phyloP scores from a whole-genome alignment of 2,113 vertebrate species.

The Puntigrus tetrazona region DNA sequence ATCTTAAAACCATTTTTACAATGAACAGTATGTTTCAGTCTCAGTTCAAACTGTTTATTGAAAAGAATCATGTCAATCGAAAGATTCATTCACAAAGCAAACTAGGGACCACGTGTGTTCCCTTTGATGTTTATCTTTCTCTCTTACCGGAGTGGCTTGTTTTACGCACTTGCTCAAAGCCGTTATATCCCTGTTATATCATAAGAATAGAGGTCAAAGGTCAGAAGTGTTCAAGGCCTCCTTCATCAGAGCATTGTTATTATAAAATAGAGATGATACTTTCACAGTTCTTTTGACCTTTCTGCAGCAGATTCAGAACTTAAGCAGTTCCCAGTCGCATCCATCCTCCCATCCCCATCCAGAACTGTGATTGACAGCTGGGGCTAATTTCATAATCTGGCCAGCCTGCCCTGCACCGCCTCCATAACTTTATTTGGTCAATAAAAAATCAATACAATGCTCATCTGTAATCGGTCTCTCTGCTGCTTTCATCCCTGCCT shows the following conservation, averaged over 20 bases:
- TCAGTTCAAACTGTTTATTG: neutral
- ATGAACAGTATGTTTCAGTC: neutral
- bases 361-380: slow-evolving; percentile 57
- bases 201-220: neutral
- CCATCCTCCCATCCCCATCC: neutral
- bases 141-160: neutral
- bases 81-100: neutral
- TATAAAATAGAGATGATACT: neutral
- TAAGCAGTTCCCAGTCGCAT: neutral
- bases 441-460: slow-evolving; percentile 66
- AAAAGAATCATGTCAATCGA: neutral
- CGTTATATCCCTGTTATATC: neutral
- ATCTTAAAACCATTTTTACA: no score
- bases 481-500: slow-evolving; percentile 59
- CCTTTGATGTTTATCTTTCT: neutral
- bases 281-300: neutral
- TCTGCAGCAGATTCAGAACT: neutral
- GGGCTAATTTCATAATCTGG: slow-evolving; percentile 56
- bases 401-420: slow-evolving; percentile 36
- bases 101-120: neutral
- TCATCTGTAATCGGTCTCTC: slow-evolving; percentile 63
- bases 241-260: neutral
- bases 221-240: neutral
- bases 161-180: neutral
- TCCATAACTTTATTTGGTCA: slow-evolving; percentile 53